Conservation (phyloP, 2,113 vertebrate species). For the Chlamydotis undulata region DNA sequence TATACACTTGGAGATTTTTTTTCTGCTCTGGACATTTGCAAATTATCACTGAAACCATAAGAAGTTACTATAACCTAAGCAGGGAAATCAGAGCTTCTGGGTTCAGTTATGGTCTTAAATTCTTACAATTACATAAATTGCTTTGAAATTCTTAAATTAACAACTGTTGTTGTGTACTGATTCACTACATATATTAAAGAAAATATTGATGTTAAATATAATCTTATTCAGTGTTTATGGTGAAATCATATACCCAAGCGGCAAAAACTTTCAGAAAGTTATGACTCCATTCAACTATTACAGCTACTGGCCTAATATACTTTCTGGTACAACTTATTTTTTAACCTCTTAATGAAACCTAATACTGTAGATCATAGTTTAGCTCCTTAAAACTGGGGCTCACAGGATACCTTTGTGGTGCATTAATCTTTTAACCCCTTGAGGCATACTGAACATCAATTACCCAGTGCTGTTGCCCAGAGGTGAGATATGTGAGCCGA, state of each 20-base stretch:
- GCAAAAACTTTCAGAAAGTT: neutral
- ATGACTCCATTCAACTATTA: neutral
- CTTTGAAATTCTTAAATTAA: neutral
- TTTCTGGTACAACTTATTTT: neutral
- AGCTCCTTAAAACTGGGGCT: constrained; percentile 31
- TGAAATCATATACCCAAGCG: neutral
- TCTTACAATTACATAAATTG: neutral
- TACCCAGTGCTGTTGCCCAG: constrained; percentile 68
- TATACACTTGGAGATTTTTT: neutral
- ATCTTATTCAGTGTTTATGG: neutral
- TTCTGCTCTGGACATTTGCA: neutral
- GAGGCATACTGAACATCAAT: constrained; percentile 83
- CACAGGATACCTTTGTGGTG: constrained; percentile 24
- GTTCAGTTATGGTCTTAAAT: neutral
- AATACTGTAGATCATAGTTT: neutral
- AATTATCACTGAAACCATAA: neutral
- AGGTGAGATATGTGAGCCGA: constrained; percentile 76
- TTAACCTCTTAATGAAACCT: constrained; percentile 35
- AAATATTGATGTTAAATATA: neutral
- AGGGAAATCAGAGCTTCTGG: neutral
- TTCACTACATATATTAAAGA: neutral
- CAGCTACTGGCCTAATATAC: neutral
- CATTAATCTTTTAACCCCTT: constrained; percentile 77
- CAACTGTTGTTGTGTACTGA: neutral
- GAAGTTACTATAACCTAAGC: neutral